Evolutionary conservation across 1,140 invertebrate genomes (phyloP), one percentile per base, ranked within the genome.

Genomic region (Zaprionus tsacasi): DNA sequence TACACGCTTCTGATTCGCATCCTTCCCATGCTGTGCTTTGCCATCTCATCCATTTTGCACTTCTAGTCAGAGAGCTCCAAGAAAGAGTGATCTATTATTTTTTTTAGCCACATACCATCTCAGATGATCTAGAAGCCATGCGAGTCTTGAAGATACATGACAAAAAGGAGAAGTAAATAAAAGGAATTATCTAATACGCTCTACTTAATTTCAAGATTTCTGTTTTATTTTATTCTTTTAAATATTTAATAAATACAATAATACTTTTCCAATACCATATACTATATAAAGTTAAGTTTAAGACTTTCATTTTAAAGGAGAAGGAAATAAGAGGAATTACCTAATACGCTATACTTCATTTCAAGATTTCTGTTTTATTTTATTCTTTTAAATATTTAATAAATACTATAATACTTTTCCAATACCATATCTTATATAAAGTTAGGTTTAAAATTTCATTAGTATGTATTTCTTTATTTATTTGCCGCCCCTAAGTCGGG

Each of bases 51-150:
- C 66, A 6, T n/a, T 65, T 6, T 52, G 6, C 25, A 76, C 40
- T 66, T 88, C 83, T 87, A 87, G 83, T 87, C 83, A 88, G 88
- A 88, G 88, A 55, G 43, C 68, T 78, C 65, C 57, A 55, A 70
- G 65, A 72, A 86, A 30, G 55, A 25, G 45, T 50, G 45, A 50
- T 50, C 7, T 59, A 57, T 48, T 59, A 57, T 48, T 72, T 69
- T 72, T 69, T 56, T 69, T 48, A 82, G 68, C 43, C 45, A 67
- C 68, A 35, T 64, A 61, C 27, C 59, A 65, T 69, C 59, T 40
- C 55, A 38, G 36, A 70, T 48, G 77, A 45, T 1, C 38, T 52
- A 55, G 35, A 21, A 33, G 48, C 57, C 70, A 68, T 56, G 60
- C 55, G 68, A 48, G 78, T 63, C 35, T 11, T 40, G 7, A 64